Conservation (phyloP, 2,888 invertebrate genomes). For the Eurytoma californica region DNA sequence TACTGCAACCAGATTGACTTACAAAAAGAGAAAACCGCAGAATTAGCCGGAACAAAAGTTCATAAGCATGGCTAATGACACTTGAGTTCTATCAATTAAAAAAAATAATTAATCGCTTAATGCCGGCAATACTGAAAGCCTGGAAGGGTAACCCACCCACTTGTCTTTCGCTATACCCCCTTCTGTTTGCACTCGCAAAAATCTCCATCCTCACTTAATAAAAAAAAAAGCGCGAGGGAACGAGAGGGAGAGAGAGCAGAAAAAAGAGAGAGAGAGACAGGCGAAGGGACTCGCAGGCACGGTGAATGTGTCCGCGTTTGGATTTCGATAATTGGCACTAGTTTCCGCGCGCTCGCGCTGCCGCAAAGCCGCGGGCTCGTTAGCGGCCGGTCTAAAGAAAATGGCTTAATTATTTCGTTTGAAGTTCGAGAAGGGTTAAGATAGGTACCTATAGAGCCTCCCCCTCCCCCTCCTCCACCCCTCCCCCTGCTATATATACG, state of each 20-base stretch:
- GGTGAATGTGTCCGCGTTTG: conserved; percentile 60
- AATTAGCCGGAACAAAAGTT: too few relatives aligned
- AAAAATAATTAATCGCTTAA: too few relatives aligned
- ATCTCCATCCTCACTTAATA: background rate
- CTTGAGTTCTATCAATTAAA: too few relatives aligned
- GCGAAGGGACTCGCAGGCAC: background rate
- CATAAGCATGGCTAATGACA: too few relatives aligned
- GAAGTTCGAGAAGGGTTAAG: conserved; percentile 69
- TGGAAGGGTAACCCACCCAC: background rate
- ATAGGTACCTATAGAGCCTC: conserved; percentile 52
- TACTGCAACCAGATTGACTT: too few relatives aligned
- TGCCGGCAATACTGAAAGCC: background rate
- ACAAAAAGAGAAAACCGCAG: too few relatives aligned
- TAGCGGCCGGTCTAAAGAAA: conserved; percentile 67
- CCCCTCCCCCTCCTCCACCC: background rate
- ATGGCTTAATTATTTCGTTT: conserved; percentile 74
- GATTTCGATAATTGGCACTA: conserved; percentile 73
- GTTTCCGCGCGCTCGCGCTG: conserved; percentile 61
- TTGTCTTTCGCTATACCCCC: too few relatives aligned
- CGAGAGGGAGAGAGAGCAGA: conserved; percentile 36
- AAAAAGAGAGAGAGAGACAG: background rate
- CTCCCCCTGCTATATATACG: background rate
- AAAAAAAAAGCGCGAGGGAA: background rate
- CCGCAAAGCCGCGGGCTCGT: conserved; percentile 65
- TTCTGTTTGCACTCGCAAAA: background rate